Evolutionary conservation across 2,888 invertebrate species (phyloP), one percentile per base, ranked within the genome.

Genomic region (Agrochola litura): DNA sequence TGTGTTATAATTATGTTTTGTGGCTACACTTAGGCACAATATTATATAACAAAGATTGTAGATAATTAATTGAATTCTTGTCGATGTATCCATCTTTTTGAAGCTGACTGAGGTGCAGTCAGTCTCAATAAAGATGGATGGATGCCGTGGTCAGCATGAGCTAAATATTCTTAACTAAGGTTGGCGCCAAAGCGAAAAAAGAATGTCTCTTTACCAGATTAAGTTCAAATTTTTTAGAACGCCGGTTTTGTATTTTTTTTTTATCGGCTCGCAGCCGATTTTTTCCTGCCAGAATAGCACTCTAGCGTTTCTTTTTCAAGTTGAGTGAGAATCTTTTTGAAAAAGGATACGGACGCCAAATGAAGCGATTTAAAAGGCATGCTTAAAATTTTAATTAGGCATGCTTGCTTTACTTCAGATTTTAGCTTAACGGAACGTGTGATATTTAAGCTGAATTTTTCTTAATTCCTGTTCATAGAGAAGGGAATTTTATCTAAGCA

Each of bases 271-370:
- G 22, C 5, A 58, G n/a, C 1, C 22, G 22, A 2, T 16, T 19
- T 37, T 49, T 37, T 64, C 19, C 43, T n/a, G n/a, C n/a, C n/a
- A n/a, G n/a, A n/a, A n/a, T n/a, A n/a, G n/a, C n/a, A n/a, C n/a
- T n/a, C n/a, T n/a, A n/a, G n/a, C n/a, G n/a, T 69, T 79, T 60
- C 4, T 46, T 37, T 77, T 78, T 69, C 6, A 54, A 52, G 8
- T 78, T 37, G 2, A 22, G 25, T 46, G 9, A 37, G 12, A 54
- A 37, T 52, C 0, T 43, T 77, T 68, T 61, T 46, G 16, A 2
- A 19, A 77, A 60, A 37, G 16, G 52, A 22, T 46, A 37, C n/a
- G 30, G 9, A 25, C 4, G 16, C 12, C 6, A 49, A 54, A 16
- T 46, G 0, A 60, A 78, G 43, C 19, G 8, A 43, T 76, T 75